phyloP scores from a whole-genome alignment of 2,888 invertebrate species.

The Hipparchia semele region DNA sequence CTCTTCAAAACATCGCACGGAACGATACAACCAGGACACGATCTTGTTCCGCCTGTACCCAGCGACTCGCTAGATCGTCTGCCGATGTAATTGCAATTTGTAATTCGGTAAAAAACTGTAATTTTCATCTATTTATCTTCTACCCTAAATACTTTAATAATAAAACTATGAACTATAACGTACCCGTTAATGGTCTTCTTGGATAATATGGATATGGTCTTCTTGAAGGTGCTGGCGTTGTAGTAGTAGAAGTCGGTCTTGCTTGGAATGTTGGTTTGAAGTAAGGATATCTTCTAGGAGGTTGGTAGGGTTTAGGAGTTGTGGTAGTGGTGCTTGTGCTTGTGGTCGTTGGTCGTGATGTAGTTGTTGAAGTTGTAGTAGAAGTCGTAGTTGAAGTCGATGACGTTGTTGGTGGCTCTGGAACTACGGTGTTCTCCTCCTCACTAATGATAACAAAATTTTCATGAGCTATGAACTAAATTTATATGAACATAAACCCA shows the following conservation, averaged over 20 bases:
- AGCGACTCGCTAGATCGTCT: too few species aligned
- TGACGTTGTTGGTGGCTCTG: constrained; percentile 30
- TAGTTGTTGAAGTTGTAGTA: constrained; percentile 38
- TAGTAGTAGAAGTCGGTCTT: constrained; percentile 32
- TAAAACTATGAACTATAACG: not conserved
- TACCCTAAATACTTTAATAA: not conserved
- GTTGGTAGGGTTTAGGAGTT: constrained; percentile 39
- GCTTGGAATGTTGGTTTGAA: constrained; percentile 37
- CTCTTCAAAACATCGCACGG: too few species aligned
- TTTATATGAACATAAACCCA: not conserved
- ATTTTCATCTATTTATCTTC: too few species aligned
- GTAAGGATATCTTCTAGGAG: constrained; percentile 45
- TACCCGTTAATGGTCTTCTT: constrained; percentile 41
- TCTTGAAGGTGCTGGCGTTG: constrained; percentile 43
- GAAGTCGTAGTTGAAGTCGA: constrained; percentile 39
- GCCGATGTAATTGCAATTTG: too few species aligned
- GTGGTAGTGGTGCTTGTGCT: constrained; percentile 45
- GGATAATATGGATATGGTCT: constrained; percentile 39
- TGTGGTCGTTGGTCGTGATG: constrained; percentile 41
- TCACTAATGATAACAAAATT: constrained; percentile 16
- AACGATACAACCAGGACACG: too few species aligned
- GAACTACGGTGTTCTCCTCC: constrained; percentile 26
- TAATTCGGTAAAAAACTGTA: too few species aligned
- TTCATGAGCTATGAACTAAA: not conserved
- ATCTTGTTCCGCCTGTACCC: too few species aligned